phyloP scores from a whole-genome alignment of 2,888 invertebrate genomes.

The Dryococelus australis region DNA sequence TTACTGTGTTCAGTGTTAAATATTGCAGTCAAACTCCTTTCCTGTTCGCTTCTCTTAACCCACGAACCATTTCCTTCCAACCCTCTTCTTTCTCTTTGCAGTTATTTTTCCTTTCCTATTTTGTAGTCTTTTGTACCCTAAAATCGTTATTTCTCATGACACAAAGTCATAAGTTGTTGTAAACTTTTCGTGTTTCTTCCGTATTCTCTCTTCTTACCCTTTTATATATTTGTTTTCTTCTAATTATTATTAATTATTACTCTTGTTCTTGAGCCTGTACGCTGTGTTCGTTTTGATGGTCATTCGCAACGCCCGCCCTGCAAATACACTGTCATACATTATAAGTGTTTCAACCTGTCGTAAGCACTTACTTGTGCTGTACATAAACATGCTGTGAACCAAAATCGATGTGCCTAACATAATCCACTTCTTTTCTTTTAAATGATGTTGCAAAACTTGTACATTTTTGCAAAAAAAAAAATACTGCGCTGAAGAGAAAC shows the following conservation, averaged over 20 bases:
- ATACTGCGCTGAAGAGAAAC: conserved; percentile 41
- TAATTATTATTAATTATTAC: conserved; percentile 11
- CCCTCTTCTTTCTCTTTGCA: conserved; percentile 19
- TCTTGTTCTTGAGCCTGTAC: conserved; percentile 16
- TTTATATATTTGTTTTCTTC: conserved; percentile 30
- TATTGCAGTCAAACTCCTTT: neutral
- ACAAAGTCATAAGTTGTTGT: conserved; percentile 7
- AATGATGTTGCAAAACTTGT: conserved; percentile 26
- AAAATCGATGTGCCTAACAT: neutral
- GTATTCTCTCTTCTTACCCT: conserved; percentile 36
- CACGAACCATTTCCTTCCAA: conserved; percentile 4
- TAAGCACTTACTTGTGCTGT: conserved; percentile 9
- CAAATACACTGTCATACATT: neutral
- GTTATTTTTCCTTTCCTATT: conserved; percentile 17
- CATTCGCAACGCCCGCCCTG: neutral
- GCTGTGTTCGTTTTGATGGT: neutral
- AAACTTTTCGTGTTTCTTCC: conserved; percentile 34
- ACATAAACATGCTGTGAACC: neutral
- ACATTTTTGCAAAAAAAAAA: conserved; percentile 33
- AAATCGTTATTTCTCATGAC: conserved; percentile 18
- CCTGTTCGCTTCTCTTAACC: conserved; percentile 7
- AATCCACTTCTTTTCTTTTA: conserved; percentile 30
- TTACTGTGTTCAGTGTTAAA: conserved; percentile 28
- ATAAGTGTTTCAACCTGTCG: neutral
- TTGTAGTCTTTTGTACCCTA: conserved; percentile 18